Base-by-base conservation (phyloP, 2,888 invertebrate species). In the Macaria liturata region DNA sequence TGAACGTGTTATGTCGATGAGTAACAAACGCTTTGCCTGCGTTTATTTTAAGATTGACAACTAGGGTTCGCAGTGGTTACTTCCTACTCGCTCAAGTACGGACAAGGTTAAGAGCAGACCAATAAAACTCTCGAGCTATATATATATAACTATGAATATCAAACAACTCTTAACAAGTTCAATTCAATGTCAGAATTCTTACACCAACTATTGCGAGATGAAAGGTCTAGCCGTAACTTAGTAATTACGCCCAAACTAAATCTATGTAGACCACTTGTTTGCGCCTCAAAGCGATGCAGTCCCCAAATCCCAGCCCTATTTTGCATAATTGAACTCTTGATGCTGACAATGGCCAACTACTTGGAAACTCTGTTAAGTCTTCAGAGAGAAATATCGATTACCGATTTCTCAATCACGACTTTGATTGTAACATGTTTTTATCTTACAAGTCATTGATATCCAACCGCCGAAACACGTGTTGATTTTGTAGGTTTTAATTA, bases 21-120 rank as follows among this genome's bases (percentile, higher is more conserved):
- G 34, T 37, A 5, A n/a, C n/a, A 31, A 45, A 39, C 51, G 45
- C 6, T 31, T 30, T 9, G 20, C 3, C 31, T 34, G 3, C 32
- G 32, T 6, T 20, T 6, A 3, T 44, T 32, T 4, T 20, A 31
- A 30, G 42, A 48, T 31, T 9, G 32, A 9, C n/a, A 30, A 45
- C 30, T 45, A 39, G 51, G 9, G 9, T 7, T 9, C 6, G 4
- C 44, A 51, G 51, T 51, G 51, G 51, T 39, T 7, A 51, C 51
- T 4, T 51, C 45, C 51, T 45, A 30, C 45, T 30, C 2, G 31
- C 5, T 39, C 44, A 39, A 51, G 37, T 51, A 45, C 30, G n/a
- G 37, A 6, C 51, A 51, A 51, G 45, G 39, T 51, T 37, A 30
- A 45, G 30, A 45, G 37, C 9, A 43, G 20, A 4, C 50, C 44